These are phyloP conservation scores for Gallinago undulata DNA, from an alignment of 2,113 vertebrate genomes.

Conservation along the genomic window DNA sequence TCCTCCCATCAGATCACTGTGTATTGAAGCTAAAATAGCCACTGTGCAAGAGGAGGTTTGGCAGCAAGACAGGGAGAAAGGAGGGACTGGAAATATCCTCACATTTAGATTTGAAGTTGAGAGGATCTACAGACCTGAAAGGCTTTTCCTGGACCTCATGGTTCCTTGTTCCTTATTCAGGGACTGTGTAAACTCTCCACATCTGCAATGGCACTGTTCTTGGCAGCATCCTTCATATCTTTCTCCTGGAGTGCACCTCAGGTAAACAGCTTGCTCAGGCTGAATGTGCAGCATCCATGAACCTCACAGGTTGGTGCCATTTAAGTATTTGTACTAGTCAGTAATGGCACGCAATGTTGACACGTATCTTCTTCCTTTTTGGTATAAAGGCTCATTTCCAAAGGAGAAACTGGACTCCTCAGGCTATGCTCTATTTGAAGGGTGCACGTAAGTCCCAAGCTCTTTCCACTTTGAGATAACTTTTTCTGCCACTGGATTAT, in stretches of 20 bases:
- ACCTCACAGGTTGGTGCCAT: background rate
- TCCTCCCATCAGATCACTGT: background rate
- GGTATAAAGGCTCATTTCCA: slow-evolving; percentile 79
- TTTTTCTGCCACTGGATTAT: background rate
- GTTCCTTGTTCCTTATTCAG: slow-evolving; percentile 63
- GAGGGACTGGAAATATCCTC: background rate
- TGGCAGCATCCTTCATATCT: slow-evolving; percentile 74
- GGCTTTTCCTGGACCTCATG: background rate
- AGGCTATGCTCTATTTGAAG: slow-evolving; percentile 96
- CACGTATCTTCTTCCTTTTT: background rate
- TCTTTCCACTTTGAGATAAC: background rate
- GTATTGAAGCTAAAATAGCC: background rate
- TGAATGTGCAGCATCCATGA: background rate
- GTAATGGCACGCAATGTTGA: background rate
- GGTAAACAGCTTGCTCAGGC: slow-evolving; percentile 66
- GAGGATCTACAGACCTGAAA: background rate
- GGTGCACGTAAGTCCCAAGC: slow-evolving; percentile 86
- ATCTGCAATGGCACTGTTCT: slow-evolving; percentile 72
- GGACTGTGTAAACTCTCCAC: slow-evolving; percentile 66
- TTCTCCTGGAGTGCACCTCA: slow-evolving; percentile 79
- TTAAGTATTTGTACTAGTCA: background rate
- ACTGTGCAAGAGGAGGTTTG: background rate
- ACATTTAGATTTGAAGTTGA: background rate
- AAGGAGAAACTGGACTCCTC: slow-evolving; percentile 94
- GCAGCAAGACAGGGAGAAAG: background rate